Conservation (phyloP, 2,888 invertebrate species). For the Agrochola circellaris region DNA sequence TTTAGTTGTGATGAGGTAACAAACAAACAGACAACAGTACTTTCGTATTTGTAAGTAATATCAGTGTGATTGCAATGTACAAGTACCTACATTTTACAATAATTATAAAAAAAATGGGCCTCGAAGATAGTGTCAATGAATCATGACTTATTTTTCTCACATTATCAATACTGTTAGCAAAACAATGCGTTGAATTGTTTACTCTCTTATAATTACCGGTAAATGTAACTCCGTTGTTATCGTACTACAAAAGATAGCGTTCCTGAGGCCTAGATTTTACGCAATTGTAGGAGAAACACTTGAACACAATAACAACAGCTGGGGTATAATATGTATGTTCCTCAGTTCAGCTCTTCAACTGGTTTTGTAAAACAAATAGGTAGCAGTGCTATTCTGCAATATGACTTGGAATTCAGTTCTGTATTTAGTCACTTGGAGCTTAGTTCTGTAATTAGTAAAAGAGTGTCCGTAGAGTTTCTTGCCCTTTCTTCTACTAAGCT, state of each 20-base stretch:
- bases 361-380: conserved; percentile 6
- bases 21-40: not conserved
- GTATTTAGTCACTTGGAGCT: not conserved
- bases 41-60: not conserved
- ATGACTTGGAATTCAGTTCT: not conserved
- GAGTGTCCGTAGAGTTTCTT: too few species aligned
- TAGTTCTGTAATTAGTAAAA: not conserved
- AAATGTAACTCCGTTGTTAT: conserved; percentile 19
- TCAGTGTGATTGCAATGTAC: not conserved
- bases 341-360: not conserved
- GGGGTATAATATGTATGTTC: conserved; percentile 4
- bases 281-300: conserved; percentile 18
- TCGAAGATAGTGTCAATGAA: conserved; percentile 43
- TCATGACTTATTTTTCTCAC: conserved; percentile 46
- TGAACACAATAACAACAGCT: conserved; percentile 8
- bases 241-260: conserved; percentile 34
- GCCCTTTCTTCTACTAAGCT: too few species aligned
- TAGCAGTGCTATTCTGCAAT: not conserved
- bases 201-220: conserved; percentile 28
- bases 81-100: not conserved
- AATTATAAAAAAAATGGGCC: conserved; percentile 16
- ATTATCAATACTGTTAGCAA: conserved; percentile 42
- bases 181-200: conserved; percentile 36
- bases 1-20: not conserved
- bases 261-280: conserved; percentile 35